Evolutionary conservation across 2,888 invertebrate species (phyloP).

Genomic region (Dicranocentrus wangi): DNA sequence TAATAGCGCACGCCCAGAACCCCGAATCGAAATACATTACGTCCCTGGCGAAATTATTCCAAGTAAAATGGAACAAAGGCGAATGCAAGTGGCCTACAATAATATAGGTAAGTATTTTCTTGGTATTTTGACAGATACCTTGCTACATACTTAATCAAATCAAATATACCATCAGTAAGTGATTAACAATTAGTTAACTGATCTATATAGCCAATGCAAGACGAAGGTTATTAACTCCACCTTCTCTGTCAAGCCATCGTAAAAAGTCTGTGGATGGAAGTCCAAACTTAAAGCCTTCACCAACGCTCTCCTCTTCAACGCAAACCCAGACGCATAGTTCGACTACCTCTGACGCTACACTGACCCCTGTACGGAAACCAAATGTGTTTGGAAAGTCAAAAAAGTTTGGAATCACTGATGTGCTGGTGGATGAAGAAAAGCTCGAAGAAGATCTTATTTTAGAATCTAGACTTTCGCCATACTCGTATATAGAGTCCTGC

Average conservation of each 20-base stretch:
- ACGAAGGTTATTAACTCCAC: conserved; percentile 35
- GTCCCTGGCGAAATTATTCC: no score
- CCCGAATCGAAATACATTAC: conserved; percentile 40
- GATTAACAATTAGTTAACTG: no score
- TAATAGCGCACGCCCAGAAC: conserved; percentile 13
- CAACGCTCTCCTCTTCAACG: conserved; percentile 50
- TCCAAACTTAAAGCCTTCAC: conserved; percentile 48
- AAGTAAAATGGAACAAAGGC: neutral
- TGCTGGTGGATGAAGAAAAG: conserved; percentile 24
- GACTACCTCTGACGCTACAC: conserved; percentile 43
- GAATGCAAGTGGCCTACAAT: neutral
- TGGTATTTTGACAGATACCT: no score
- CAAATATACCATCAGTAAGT: no score
- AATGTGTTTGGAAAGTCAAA: conserved; percentile 35
- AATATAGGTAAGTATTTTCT: neutral
- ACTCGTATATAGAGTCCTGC: neutral
- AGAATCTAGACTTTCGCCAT: conserved; percentile 32
- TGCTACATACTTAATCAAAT: no score
- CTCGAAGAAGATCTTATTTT: conserved; percentile 42
- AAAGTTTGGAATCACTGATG: conserved; percentile 37
- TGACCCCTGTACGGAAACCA: conserved; percentile 37
- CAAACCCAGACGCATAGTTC: conserved; percentile 57
- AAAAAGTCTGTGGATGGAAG: conserved; percentile 49
- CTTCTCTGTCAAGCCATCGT: conserved; percentile 17
- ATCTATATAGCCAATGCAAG: conserved; percentile 8